Base-by-base conservation (phyloP, 2,888 invertebrate genomes). In the Drosophila paucipuncta region DNA sequence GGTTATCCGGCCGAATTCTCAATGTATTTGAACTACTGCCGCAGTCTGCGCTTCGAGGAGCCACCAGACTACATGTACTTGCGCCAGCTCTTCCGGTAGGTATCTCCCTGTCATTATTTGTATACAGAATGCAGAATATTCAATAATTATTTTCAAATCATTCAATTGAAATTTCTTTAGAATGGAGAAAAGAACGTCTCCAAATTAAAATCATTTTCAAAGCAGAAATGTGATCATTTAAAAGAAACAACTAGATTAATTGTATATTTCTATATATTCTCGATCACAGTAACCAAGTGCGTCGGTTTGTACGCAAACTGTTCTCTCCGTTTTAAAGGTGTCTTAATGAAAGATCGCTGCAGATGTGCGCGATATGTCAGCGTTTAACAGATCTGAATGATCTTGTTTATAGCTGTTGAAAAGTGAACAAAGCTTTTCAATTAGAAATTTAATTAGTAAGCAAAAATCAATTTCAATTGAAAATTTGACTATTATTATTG, bases 41-140 rank as follows among this genome's bases (percentile, higher is more conserved):
- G 99, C 93, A 99, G 99, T 65, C 95, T 99, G 92, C 96, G 98
- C 89, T 99, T 99, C 94, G 99, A 99, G 94, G 99, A 99, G 94
- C 96, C 97, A 71, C 99, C 99, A 22, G 99, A 99, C 94, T 99
- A 99, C 95, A 99, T 99, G 99, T 99, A 99, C 95, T 96, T 99
- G 91, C 96, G 99, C 93, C 99, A 99, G 94, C 94, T 95, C 85
- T 94, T 94, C 90, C 93, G 94, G 94, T 94, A 82, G 75, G 49
- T 16, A 41, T 13, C 31, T 13, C 13, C 1, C 22, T 11, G 9
- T 18, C 4, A 18, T 10, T n/a, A 39, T 31, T 52, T n/a, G 22
- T 31, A 13, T 25, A 47, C 25, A n/a, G n/a, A n/a, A n/a, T 22
- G 25, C 47, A 47, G 25, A 47, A 25, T 47, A 13, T 25, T 50